These are phyloP conservation scores for Pristionchus entomophagus DNA, from an alignment of 2,888 invertebrate genomes.

Conservation along the genomic window DNA sequence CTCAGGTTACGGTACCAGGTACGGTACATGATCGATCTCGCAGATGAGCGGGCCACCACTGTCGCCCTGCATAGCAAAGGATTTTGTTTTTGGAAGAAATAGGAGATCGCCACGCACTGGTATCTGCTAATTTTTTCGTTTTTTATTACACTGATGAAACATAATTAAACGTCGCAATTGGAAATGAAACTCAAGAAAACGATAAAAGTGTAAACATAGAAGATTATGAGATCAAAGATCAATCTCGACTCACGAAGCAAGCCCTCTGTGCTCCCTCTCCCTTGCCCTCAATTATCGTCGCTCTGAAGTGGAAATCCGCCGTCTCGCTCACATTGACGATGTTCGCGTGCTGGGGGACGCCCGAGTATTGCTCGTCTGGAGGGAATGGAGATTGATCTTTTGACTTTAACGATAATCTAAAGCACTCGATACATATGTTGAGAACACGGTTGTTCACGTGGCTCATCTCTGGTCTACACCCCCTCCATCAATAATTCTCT, in stretches of 20 bases:
- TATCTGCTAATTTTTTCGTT: too few relatives aligned
- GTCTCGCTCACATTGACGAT: constrained; percentile 42
- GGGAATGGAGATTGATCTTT: constrained; percentile 18
- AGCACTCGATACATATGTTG: too few relatives aligned
- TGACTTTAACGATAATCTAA: neutral
- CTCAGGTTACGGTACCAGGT: constrained; percentile 18
- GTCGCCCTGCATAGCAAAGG: constrained; percentile 29
- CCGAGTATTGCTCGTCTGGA: constrained; percentile 37
- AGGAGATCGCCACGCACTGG: neutral
- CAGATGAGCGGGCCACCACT: constrained; percentile 48
- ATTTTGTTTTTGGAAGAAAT: neutral
- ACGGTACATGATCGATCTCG: constrained; percentile 42
- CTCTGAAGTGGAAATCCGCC: neutral
- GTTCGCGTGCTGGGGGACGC: constrained; percentile 41
- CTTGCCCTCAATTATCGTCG: constrained; percentile 12
- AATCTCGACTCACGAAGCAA: constrained; percentile 42
- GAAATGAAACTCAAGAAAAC: too few relatives aligned
- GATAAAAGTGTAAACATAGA: too few relatives aligned
- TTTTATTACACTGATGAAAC: too few relatives aligned
- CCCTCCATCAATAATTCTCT: too few relatives aligned
- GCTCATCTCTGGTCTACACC: too few relatives aligned
- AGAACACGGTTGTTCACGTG: too few relatives aligned
- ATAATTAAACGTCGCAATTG: too few relatives aligned
- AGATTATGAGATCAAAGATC: neutral
- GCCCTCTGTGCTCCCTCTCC: constrained; percentile 44